phyloP scores from a whole-genome alignment of 2,113 vertebrate species.

The Cyprinodon tularosa region DNA sequence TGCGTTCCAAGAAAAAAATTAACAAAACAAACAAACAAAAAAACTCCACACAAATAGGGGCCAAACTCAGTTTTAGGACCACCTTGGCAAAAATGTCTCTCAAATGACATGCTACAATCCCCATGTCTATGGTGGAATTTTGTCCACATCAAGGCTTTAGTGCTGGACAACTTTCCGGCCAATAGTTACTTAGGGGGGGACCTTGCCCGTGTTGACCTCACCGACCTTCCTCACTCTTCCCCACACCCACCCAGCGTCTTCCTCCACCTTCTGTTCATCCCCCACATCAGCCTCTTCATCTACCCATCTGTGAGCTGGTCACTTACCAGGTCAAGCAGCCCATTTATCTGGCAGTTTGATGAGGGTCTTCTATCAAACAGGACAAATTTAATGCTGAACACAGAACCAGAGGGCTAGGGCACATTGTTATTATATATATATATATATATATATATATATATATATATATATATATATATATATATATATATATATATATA shows the following conservation, averaged over 20 bases:
- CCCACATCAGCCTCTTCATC: slow-evolving; percentile 23
- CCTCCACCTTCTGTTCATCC: slow-evolving; percentile 39
- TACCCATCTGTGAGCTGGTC: slow-evolving; percentile 18
- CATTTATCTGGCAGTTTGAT: slow-evolving; percentile 4
- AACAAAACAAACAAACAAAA: neutral
- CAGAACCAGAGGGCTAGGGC: neutral
- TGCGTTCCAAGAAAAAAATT: slow-evolving; percentile 9
- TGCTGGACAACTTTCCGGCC: slow-evolving; percentile 54
- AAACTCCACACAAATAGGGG: slow-evolving; percentile 38
- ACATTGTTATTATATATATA: too few relatives aligned
- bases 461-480: too few relatives aligned
- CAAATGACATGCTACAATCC: slow-evolving; percentile 78
- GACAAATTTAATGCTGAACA: neutral
- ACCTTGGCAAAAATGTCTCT: slow-evolving; percentile 62
- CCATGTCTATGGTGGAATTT: slow-evolving; percentile 74
- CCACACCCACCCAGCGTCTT: slow-evolving; percentile 25
- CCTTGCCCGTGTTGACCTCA: slow-evolving; percentile 71
- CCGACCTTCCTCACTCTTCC: slow-evolving; percentile 59
- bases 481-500: too few relatives aligned
- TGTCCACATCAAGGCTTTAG: slow-evolving; percentile 64
- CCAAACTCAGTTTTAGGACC: slow-evolving; percentile 67
- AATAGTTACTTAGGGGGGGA: slow-evolving; percentile 70
- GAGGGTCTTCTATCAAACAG: slow-evolving; percentile 1
- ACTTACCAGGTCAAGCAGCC: slow-evolving; percentile 33
- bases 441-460: too few relatives aligned